Base-by-base conservation (phyloP, 1,140 invertebrate genomes). In the Sminthurides bifidus region DNA sequence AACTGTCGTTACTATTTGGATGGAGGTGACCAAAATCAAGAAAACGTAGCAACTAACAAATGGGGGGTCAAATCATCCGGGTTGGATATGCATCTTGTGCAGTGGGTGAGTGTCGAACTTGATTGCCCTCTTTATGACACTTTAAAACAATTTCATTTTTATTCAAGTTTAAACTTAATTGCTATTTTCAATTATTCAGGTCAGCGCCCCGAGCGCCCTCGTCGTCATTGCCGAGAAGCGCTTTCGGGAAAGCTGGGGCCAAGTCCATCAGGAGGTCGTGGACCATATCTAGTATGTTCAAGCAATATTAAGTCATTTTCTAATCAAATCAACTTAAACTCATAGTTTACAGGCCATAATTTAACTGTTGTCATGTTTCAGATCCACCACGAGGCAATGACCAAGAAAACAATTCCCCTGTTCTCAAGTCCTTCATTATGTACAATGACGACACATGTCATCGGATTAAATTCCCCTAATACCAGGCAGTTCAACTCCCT, bases 71-170 rank as follows among this genome's bases (percentile, higher is more conserved):
- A 33, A 33, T 46, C 24, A 27, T 17, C 40, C 15, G 12, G 41
- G 40, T 54, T 62, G 60, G 60, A 46, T 62, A 24, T 62, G 60
- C 43, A 33, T 58, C 30, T 45, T 62, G 14, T 62, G 60, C 45
- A 62, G 53, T 33, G 52, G 52, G 44, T 48, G 24, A 48, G 44
- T 43, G 12, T 43, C 8, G 12, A 12, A n/a, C n/a, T n/a, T n/a
- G n/a, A n/a, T n/a, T n/a, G n/a, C n/a, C n/a, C n/a, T 10, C 24
- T 43, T 43, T 43, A 43, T 21, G 24, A 17, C 8, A 17, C 8
- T 43, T 43, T 21, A 43, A 17, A 10, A 43, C 8, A 17, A 43
- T 43, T 12, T 43, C 6, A 43, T 19, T 43, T 43, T 8, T 43
- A 19, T 10, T n/a, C 21, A 8, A 43, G 40, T 19, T 10, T 6